Conservation (phyloP, 2,888 invertebrate genomes). For the Pseudococcus jackbeardsleyi region DNA sequence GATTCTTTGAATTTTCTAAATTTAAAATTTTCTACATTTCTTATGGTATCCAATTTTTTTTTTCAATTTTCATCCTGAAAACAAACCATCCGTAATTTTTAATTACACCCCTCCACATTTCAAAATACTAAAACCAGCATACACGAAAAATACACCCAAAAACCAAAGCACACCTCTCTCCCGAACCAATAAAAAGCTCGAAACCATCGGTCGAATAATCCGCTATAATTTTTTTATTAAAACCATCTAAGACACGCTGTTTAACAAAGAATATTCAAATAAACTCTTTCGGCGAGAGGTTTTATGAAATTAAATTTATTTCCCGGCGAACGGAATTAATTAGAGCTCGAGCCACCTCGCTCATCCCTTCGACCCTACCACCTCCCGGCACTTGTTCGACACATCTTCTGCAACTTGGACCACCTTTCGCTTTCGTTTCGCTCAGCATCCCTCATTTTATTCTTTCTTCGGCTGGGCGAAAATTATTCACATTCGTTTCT, state of each 20-base stretch:
- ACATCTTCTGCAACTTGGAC: neutral
- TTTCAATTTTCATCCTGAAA: neutral
- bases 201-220: constrained; percentile 55
- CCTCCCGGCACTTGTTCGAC: neutral
- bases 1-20: no score
- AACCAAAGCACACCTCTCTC: neutral
- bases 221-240: constrained; percentile 47
- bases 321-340: constrained; percentile 55
- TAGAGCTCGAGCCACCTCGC: constrained; percentile 30
- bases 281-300: constrained; percentile 50
- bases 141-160: neutral
- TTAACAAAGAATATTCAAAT: constrained; percentile 56
- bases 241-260: constrained; percentile 30
- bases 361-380: neutral
- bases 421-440: constrained; percentile 38
- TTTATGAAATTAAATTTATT: constrained; percentile 60
- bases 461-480: neutral
- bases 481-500: constrained; percentile 35
- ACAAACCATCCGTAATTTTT: neutral
- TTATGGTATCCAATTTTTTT: neutral
- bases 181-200: neutral
- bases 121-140: neutral
- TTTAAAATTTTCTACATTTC: no score
- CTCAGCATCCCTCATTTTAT: neutral
- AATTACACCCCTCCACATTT: neutral